These are phyloP conservation scores for Brachionus asplanchnoidis DNA, from an alignment of 1,140 invertebrate species.

Conservation along the genomic window DNA sequence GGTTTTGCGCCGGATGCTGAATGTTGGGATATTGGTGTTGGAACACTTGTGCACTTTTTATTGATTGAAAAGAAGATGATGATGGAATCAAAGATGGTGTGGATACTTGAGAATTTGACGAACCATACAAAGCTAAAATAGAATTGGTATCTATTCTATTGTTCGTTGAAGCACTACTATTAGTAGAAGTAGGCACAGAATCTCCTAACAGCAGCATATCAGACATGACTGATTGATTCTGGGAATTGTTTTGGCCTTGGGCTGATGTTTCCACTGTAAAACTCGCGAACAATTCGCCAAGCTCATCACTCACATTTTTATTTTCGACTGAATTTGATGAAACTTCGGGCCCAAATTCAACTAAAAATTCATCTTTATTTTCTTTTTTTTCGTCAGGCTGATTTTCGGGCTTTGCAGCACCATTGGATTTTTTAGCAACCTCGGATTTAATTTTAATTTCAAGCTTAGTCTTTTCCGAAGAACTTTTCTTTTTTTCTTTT, in stretches of 20 bases:
- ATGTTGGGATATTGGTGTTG: background rate
- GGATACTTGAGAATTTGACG: background rate
- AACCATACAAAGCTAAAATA: background rate
- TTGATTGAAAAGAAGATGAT: background rate
- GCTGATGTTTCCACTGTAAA: background rate
- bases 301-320: background rate
- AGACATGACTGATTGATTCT: background rate
- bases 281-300: background rate
- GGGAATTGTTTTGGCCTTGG: background rate
- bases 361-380: background rate
- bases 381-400: background rate
- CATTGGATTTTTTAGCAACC: background rate
- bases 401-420: background rate
- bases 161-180: background rate
- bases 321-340: background rate
- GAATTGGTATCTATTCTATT: background rate
- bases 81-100: background rate
- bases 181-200: background rate
- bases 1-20: background rate
- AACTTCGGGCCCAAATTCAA: background rate
- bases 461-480: background rate
- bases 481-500: background rate
- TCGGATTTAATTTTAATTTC: slow-evolving; percentile 8
- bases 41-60: background rate
- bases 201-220: background rate